These are phyloP conservation scores for Latheticus oryzae DNA, from an alignment of 2,888 invertebrate species.

Conservation along the genomic window DNA sequence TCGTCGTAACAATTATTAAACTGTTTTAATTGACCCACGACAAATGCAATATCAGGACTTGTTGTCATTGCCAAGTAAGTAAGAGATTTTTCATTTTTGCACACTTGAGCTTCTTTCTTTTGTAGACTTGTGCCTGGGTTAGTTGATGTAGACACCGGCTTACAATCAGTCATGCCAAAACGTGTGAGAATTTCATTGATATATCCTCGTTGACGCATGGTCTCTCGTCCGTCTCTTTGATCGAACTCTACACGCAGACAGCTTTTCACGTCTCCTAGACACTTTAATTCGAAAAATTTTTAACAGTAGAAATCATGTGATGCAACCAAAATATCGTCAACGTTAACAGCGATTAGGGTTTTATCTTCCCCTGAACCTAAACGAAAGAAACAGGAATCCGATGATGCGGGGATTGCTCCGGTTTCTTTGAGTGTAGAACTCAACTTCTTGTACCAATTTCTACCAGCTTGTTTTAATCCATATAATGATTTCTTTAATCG, in stretches of 20 bases:
- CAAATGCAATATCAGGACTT: slow-evolving; percentile 46
- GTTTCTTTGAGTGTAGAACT: background rate
- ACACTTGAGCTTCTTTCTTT: slow-evolving; percentile 40
- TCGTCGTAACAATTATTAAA: slow-evolving; percentile 43
- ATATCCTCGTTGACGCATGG: slow-evolving; percentile 19
- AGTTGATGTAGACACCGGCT: background rate
- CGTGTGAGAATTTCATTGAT: slow-evolving; percentile 13
- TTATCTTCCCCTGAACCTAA: slow-evolving; percentile 5
- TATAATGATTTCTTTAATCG: slow-evolving; percentile 45
- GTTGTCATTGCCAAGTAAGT: slow-evolving; percentile 44
- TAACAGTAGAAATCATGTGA: too few species aligned
- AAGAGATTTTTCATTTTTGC: too few species aligned
- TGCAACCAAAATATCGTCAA: slow-evolving; percentile 33
- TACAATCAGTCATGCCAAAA: slow-evolving; percentile 24
- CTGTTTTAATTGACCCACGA: slow-evolving; percentile 45
- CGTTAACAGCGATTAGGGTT: slow-evolving; percentile 25
- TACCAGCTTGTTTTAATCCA: slow-evolving; percentile 46
- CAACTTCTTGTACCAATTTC: slow-evolving; percentile 40
- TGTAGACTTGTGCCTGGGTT: too few species aligned
- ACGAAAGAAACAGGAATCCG: slow-evolving; percentile 25
- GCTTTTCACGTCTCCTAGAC: background rate
- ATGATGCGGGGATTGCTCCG: slow-evolving; percentile 12
- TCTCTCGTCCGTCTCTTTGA: background rate
- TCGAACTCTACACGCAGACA: background rate
- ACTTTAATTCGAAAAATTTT: background rate